Evolutionary conservation across 2,888 invertebrate genomes (phyloP), one percentile per base, ranked within the genome.

Genomic region (Drosophila robusta): DNA sequence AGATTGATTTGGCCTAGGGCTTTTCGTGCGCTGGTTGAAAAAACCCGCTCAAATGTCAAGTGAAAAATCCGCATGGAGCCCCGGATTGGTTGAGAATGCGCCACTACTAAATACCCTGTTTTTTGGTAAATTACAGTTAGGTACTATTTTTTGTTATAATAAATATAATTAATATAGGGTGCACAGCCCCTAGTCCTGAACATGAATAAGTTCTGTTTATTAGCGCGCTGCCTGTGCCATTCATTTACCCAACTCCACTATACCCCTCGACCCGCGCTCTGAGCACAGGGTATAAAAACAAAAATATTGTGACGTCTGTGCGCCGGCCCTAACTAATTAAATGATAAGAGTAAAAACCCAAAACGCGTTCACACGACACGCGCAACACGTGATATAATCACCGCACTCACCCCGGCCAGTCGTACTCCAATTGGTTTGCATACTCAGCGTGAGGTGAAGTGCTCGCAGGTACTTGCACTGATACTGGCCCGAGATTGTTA

Each of bases 251-350:
- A 6, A 32, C 4, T 32, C 32, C 32, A 32, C 1, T 11, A 32
- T 11, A 32, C 32, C 6, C 12, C 4, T 14, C 14, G 4, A 12
- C 14, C 12, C 32, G 4, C 4, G 11, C 7, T 29, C 14, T 24
- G 11, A 12, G 26, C 24, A 32, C 32, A 32, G 14, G 4, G 18
- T 11, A 22, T 5, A 11, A 1, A 11, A n/a, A 44, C 29, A 18
- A 32, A 44, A 44, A 42, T 39, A 12, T 44, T 14, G 14, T 67
- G 75, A 75, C 75, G 71, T 60, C 54, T 41, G 26, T 22, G 32
- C 39, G 16, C 32, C 46, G 44, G 45, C 38, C 54, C 55, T 41
- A 70, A 63, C 65, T 81, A 83, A 81, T 81, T 81, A 81, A 81
- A 66, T 83, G 81, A 81, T 81, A 81, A 80, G 49, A 41, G 36